phyloP scores from a whole-genome alignment of 30 jellyfish, hydroid and myxozoan genomes.

The Turritopsis dohrnii region DNA sequence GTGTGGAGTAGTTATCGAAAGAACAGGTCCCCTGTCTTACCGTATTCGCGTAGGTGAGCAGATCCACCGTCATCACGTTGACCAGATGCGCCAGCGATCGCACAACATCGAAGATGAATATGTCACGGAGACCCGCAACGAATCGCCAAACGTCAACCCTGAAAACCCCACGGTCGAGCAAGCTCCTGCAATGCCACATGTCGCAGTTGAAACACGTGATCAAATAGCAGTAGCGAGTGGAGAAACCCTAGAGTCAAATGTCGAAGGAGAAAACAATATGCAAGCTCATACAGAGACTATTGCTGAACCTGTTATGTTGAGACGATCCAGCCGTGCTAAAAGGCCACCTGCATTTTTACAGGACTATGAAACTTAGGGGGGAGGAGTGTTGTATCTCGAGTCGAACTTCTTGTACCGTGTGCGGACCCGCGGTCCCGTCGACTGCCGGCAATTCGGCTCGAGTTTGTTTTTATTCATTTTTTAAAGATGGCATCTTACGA shows the following conservation, averaged over 20 bases:
- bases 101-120: conserved; percentile 7
- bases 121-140: conserved; percentile 11
- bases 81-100: conserved; percentile 6
- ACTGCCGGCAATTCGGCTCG: conserved; percentile 17
- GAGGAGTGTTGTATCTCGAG: too few relatives aligned
- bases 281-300: conserved; percentile 2
- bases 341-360: conserved; percentile 8
- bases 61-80: not conserved
- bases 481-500: conserved; percentile 6
- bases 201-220: not conserved
- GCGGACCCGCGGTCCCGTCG: too few relatives aligned
- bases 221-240: not conserved
- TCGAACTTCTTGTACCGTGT: too few relatives aligned
- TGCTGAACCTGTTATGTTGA: conserved; percentile 3
- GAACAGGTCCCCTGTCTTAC: conserved; percentile 2
- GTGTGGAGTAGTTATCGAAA: not conserved
- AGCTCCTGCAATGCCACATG: not conserved
- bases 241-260: not conserved
- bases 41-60: not conserved
- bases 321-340: conserved; percentile 7
- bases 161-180: conserved; percentile 4
- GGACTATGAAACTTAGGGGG: too few relatives aligned
- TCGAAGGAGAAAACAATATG: not conserved
- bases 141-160: not conserved
- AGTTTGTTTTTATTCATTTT: not conserved